Evolutionary conservation across 2,797 vertebrate genomes (phyloP).

Genomic region (Enteromius viviparus): DNA sequence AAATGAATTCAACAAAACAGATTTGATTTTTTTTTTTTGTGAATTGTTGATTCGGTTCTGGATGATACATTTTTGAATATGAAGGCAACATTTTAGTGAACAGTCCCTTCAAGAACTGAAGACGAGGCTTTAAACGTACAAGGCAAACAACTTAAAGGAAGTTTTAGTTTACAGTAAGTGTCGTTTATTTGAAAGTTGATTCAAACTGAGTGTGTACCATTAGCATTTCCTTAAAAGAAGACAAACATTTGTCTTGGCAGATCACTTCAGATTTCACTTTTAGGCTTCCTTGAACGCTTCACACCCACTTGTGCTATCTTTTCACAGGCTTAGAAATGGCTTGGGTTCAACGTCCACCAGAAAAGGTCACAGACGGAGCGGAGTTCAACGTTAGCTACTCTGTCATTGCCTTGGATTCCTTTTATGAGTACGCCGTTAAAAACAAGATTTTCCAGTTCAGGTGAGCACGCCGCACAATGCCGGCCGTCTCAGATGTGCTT

Average conservation of each 20-base stretch:
- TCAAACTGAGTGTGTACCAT: background rate
- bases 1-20: background rate
- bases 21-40: background rate
- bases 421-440: slow-evolving; percentile 73
- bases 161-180: background rate
- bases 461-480: slow-evolving; percentile 56
- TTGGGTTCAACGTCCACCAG: slow-evolving; percentile 77
- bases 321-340: slow-evolving; percentile 78
- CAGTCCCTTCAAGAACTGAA: background rate
- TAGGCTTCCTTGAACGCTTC: background rate
- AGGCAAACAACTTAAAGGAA: background rate
- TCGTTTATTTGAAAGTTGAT: background rate
- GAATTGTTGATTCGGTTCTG: background rate
- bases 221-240: background rate
- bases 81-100: background rate
- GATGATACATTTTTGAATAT: background rate
- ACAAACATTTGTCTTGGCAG: slow-evolving; percentile 3
- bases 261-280: background rate
- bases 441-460: slow-evolving; percentile 79
- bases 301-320: background rate
- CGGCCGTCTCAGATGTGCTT: slow-evolving; percentile 7
- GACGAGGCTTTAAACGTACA: background rate
- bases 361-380: slow-evolving; percentile 74
- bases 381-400: slow-evolving; percentile 79
- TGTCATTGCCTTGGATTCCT: slow-evolving; percentile 74